Evolutionary conservation across 2,888 invertebrate species (phyloP), one percentile per base, ranked within the genome.

Genomic region (Pardosa pseudoannulata): DNA sequence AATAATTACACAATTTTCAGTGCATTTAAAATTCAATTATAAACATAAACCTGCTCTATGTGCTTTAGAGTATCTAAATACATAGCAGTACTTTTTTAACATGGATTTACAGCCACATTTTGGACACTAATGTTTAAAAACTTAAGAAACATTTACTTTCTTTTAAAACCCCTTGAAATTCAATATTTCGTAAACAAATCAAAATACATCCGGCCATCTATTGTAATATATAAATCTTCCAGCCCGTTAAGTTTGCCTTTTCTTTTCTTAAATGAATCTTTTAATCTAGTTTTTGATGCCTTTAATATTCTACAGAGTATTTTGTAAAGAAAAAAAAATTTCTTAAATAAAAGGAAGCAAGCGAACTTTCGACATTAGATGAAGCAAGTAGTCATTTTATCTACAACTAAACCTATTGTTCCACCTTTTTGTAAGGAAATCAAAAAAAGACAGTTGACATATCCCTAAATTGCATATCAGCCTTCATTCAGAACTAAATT

Each of bases 391-490:
- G 62, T 27, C 46, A 46, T 71, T 71, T 71, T 71, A 28, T 41
- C 32, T 29, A 36, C 36, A 36, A 36, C 5, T 5, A 5, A 7
- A 36, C 36, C 36, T 36, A 36, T 36, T 36, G 36, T 36, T 36
- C 36, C 36, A 36, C 36, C 36, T 36, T 36, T n/a, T 46, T 46
- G 46, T 46, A 46, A 5, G 46, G 16, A 7, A 46, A 9, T 29
- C 28, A 29, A 65, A n/a, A 65, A 29, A 65, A n/a, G 29, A 29
- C 31, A 65, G 29, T 16, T 46, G 36, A 83, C 83, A 83, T 83
- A 83, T 83, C 83, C 56, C 50, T 67, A 39, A 62, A 83, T 32
- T 75, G 78, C 83, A 83, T 83, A 83, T 83, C 83, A 83, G 32
- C n/a, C 56, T 16, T 2, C 23, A 56, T 56, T 56, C 3, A 1